phyloP scores from a whole-genome alignment of 2,797 vertebrate species.

The Lacerta viridis region DNA sequence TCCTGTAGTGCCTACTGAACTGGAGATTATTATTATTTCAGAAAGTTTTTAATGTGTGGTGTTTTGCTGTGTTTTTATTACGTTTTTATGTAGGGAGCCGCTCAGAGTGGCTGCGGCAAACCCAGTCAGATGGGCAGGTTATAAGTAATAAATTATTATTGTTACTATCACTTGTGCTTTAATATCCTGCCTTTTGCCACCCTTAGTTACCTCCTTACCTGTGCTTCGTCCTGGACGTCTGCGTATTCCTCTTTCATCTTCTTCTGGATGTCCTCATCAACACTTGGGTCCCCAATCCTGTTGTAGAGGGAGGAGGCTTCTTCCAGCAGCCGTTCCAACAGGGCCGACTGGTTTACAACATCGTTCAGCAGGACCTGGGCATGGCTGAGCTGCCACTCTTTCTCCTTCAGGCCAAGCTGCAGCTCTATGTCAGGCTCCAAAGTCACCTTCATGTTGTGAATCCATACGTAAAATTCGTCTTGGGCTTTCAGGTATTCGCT shows the following conservation, averaged over 20 bases:
- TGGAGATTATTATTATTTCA: too few species aligned
- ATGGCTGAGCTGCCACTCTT: slow-evolving; percentile 93
- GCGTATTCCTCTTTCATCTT: slow-evolving; percentile 87
- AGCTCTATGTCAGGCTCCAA: slow-evolving; percentile 87
- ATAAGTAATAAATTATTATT: too few species aligned
- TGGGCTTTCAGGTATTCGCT: slow-evolving; percentile 92
- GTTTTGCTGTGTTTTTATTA: too few species aligned
- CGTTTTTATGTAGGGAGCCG: too few species aligned
- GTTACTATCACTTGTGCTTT: background rate
- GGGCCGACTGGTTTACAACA: slow-evolving; percentile 82
- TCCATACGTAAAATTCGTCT: slow-evolving; percentile 90
- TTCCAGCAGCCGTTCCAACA: slow-evolving; percentile 91
- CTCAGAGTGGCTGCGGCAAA: too few species aligned
- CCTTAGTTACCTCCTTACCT: slow-evolving; percentile 80
- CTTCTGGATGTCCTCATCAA: slow-evolving; percentile 85
- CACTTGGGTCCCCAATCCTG: slow-evolving; percentile 90
- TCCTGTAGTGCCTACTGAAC: background rate
- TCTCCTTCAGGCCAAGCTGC: slow-evolving; percentile 91
- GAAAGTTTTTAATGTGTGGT: too few species aligned
- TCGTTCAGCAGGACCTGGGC: slow-evolving; percentile 87
- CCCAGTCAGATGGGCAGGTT: too few species aligned
- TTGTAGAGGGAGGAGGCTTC: slow-evolving; percentile 87
- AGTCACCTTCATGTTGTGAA: slow-evolving; percentile 83
- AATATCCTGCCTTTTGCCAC: background rate
- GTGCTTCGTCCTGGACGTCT: slow-evolving; percentile 82